Evolutionary conservation across 2,113 vertebrate genomes (phyloP).

Genomic region (Oryzias javanicus): DNA sequence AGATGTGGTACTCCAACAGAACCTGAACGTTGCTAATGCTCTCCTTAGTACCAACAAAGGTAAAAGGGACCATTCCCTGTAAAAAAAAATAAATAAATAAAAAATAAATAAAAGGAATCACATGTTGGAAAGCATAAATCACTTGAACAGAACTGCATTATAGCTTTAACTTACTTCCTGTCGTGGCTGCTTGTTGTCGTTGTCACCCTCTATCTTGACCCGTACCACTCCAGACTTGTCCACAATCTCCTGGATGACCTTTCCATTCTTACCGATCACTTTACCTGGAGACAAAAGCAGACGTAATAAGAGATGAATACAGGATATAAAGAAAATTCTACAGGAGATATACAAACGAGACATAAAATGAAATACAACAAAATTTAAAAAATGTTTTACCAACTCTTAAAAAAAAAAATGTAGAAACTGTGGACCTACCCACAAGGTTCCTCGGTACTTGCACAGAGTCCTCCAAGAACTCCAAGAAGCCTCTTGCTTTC

Average conservation of each 20-base stretch:
- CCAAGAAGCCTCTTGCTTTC: slow-evolving; percentile 84
- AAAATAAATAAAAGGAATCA: slow-evolving; percentile 34
- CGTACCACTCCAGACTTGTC: slow-evolving; percentile 91
- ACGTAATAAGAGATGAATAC: background rate
- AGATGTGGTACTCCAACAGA: slow-evolving; percentile 94
- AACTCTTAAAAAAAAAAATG: background rate
- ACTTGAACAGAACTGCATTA: background rate
- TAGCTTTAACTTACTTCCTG: slow-evolving; percentile 80
- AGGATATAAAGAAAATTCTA: background rate
- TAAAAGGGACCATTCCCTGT: slow-evolving; percentile 98
- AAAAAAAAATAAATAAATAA: slow-evolving; percentile 63
- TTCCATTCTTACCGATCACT: slow-evolving; percentile 91
- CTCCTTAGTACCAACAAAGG: slow-evolving; percentile 97
- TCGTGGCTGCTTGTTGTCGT: slow-evolving; percentile 85
- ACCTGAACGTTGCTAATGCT: slow-evolving; percentile 96
- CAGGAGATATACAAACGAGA: background rate
- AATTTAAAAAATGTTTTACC: background rate
- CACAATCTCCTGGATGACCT: slow-evolving; percentile 92
- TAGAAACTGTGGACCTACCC: slow-evolving; percentile 71
- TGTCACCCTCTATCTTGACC: slow-evolving; percentile 89
- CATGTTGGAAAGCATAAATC: slow-evolving; percentile 26
- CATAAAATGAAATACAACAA: background rate
- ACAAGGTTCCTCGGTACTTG: slow-evolving; percentile 87
- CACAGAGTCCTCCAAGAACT: slow-evolving; percentile 89
- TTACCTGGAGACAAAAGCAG: slow-evolving; percentile 75